Conservation (phyloP, 2,797 vertebrate genomes). For the Hozukius guyotensis region DNA sequence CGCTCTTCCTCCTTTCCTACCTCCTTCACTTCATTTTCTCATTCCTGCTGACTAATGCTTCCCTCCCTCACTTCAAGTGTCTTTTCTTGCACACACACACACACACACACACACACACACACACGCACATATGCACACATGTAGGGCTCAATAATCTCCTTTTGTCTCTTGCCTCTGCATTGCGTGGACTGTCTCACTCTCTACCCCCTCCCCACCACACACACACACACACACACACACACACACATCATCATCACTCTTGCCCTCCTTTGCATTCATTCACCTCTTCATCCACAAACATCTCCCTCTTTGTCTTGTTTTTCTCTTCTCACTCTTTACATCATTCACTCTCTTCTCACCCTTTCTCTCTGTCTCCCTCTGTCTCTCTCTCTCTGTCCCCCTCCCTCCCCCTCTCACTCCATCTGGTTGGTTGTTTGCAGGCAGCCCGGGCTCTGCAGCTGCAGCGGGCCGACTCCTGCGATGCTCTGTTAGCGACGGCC, state of each 20-base stretch:
- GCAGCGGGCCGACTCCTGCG: slow-evolving; percentile 79
- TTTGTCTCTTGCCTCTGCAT: slow-evolving; percentile 38
- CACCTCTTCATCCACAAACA: not conserved
- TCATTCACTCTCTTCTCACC: not conserved
- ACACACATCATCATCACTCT: not conserved
- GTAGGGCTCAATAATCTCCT: not conserved
- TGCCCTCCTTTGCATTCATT: not conserved
- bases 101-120: not conserved
- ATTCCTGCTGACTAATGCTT: slow-evolving; percentile 66
- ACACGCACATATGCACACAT: not conserved
- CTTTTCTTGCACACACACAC: not conserved
- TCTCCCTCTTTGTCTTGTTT: not conserved
- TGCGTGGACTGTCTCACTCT: slow-evolving; percentile 11
- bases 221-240: not conserved
- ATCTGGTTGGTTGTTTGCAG: slow-evolving; percentile 77
- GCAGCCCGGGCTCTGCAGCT: slow-evolving; percentile 83
- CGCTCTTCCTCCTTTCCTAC: not conserved
- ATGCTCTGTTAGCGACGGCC: slow-evolving; percentile 82
- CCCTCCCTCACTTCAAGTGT: not conserved
- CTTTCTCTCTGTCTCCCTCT: not conserved
- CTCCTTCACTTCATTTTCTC: not conserved
- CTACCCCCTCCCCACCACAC: not conserved
- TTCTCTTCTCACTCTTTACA: slow-evolving; percentile 12
- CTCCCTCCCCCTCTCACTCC: slow-evolving; percentile 34
- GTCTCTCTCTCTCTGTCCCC: not conserved